Conservation (phyloP, 2,113 vertebrate genomes). For the Melanocharis versteri region DNA sequence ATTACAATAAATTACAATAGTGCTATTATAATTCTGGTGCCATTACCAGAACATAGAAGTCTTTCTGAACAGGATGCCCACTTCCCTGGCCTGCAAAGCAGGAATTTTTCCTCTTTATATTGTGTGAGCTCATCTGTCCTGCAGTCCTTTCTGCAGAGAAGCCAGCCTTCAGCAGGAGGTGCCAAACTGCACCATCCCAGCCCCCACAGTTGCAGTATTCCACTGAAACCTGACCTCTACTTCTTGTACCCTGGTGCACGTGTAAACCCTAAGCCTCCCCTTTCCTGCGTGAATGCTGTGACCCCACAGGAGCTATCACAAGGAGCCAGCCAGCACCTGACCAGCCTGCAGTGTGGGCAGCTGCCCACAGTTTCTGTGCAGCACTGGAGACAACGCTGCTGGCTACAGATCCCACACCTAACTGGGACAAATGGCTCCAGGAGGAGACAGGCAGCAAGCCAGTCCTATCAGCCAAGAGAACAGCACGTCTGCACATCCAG, state of each 20-base stretch:
- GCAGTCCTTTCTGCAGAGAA: background rate
- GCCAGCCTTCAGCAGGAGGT: background rate
- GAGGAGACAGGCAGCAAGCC: background rate
- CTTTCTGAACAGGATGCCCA: background rate
- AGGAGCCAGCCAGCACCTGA: background rate
- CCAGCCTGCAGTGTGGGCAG: background rate
- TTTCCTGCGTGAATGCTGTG: background rate
- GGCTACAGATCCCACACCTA: background rate
- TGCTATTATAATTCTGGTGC: background rate
- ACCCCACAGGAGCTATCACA: background rate
- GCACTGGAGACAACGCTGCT: background rate
- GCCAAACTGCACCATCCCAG: background rate
- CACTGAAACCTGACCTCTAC: background rate
- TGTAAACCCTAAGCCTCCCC: background rate
- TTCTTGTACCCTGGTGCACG: background rate
- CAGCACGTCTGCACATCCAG: background rate
- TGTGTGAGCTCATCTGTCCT: background rate
- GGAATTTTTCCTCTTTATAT: background rate
- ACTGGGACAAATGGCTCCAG: background rate
- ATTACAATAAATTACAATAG: background rate
- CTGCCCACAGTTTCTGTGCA: background rate
- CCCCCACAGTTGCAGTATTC: background rate
- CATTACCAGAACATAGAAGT: background rate
- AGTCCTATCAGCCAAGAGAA: background rate
- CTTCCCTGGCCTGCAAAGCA: background rate